Evolutionary conservation across 2,113 vertebrate genomes (phyloP), one percentile per base, ranked within the genome.

Genomic region (Triplophysa siluroides): DNA sequence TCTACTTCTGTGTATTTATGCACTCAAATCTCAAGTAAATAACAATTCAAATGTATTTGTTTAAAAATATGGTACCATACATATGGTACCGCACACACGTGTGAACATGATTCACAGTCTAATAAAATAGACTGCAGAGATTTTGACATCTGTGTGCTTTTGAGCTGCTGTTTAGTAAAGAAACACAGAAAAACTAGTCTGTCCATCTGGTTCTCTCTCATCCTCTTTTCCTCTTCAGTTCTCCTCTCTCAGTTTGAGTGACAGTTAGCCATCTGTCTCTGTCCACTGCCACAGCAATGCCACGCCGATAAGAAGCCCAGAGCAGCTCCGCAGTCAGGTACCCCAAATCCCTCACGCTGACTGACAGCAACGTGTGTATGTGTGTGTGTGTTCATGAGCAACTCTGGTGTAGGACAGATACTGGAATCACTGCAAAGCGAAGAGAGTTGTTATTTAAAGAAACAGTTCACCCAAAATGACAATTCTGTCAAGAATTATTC

Each of bases 251-350:
- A 63, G 81, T 79, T 81, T 84, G 78, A 82, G 65, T 81, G 79
- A 86, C 82, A 86, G 80, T 68, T 81, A 69, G 66, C 81, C 81
- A 92, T 92, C 88, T 91, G 90, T 90, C 86, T 87, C 79, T 70
- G 64, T 68, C 60, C 74, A 61, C 84, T 74, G 80, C 82, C 83
- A 86, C 84, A 84, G 86, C 86, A 88, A 81, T 81, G 85, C 83
- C 76, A 78, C 81, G 81, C 84, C 88, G 86, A 88, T 87, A 71
- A 76, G 8, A 62, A 80, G 73, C 71, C 60, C 78, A 77, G 68
- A 52, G 71, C 78, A 72, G 70, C 80, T 81, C 83, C 63, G 45
- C 83, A 78, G 83, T 84, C 79, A 84, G 47, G 66, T 73, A 75
- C 43, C 38, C 41, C 71, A 69, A 72, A 74, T 72, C 71, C 82